These are phyloP conservation scores for Contarinia nasturtii DNA, from an alignment of 1,140 invertebrate genomes.

Conservation along the genomic window DNA sequence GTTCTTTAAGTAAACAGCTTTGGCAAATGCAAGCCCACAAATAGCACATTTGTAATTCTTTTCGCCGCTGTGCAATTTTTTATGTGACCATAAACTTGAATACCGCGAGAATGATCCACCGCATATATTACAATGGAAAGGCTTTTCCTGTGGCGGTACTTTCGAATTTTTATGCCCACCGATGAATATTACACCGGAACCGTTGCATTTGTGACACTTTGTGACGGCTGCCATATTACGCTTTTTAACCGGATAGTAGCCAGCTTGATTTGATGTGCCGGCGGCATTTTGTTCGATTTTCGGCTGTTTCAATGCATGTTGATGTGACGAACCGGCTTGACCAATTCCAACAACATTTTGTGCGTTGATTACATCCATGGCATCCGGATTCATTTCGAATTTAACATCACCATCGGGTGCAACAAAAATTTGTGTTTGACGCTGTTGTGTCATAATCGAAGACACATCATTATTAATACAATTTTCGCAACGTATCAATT, in stretches of 20 bases:
- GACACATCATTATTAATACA: slow-evolving; percentile 34
- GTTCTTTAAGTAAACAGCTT: slow-evolving; percentile 80
- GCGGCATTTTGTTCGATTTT: neutral
- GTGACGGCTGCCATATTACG: slow-evolving; percentile 61
- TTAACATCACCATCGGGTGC: slow-evolving; percentile 34
- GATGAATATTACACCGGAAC: slow-evolving; percentile 66
- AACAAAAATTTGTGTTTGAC: slow-evolving; percentile 38
- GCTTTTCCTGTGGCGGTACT: slow-evolving; percentile 41
- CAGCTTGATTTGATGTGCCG: slow-evolving; percentile 17
- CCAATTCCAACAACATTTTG: slow-evolving; percentile 24
- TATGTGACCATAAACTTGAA: slow-evolving; percentile 69
- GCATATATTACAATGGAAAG: slow-evolving; percentile 72
- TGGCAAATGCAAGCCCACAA: slow-evolving; percentile 83
- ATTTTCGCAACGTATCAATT: slow-evolving; percentile 33
- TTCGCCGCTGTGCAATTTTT: slow-evolving; percentile 66
- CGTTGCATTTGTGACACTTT: slow-evolving; percentile 73
- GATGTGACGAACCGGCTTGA: neutral
- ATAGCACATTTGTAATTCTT: slow-evolving; percentile 84
- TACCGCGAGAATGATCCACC: slow-evolving; percentile 66
- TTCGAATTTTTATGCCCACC: slow-evolving; percentile 24
- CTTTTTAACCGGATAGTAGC: slow-evolving; percentile 64
- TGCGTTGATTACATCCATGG: slow-evolving; percentile 23
- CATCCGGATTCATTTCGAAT: slow-evolving; percentile 29
- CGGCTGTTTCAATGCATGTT: no score
- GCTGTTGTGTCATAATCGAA: slow-evolving; percentile 11